These are phyloP conservation scores for Lasioglossum leucozonium DNA, from an alignment of 2,888 invertebrate genomes.

Conservation along the genomic window DNA sequence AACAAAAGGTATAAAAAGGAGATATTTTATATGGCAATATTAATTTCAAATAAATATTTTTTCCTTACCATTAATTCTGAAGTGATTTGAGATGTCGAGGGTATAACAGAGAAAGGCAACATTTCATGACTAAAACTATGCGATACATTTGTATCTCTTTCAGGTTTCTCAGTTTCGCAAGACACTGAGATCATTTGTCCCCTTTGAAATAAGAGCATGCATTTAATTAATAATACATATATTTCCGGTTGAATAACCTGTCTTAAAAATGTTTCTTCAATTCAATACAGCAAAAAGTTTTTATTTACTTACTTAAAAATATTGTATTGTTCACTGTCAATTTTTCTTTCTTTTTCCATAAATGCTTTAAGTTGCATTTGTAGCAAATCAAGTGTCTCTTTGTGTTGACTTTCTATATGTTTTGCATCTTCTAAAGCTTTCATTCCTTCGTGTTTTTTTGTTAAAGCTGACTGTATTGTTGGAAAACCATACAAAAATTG, in stretches of 20 bases:
- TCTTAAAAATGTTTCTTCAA: neutral
- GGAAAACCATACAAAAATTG: conserved; percentile 9
- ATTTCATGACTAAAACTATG: conserved; percentile 33
- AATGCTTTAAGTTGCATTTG: conserved; percentile 76
- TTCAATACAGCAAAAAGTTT: neutral
- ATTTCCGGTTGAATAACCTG: neutral
- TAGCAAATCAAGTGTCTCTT: conserved; percentile 74
- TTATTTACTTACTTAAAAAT: conserved; percentile 74
- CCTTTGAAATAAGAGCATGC: conserved; percentile 59
- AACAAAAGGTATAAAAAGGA: conserved; percentile 46
- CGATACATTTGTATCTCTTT: conserved; percentile 67
- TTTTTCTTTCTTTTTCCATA: conserved; percentile 77
- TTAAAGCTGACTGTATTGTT: conserved; percentile 74
- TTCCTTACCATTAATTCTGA: conserved; percentile 68
- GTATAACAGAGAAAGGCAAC: conserved; percentile 46
- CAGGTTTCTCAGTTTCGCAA: conserved; percentile 74
- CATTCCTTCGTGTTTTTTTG: conserved; percentile 80
- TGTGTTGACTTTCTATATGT: conserved; percentile 77
- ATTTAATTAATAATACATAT: conserved; percentile 13
- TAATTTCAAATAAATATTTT: conserved; percentile 2
- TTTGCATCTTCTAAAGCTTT: conserved; percentile 78
- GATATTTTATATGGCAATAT: neutral
- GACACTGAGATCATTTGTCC: conserved; percentile 72
- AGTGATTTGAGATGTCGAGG: conserved; percentile 53
- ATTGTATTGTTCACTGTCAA: conserved; percentile 76